Evolutionary conservation across 2,797 vertebrate species (phyloP), one percentile per base, ranked within the genome.

Genomic region (Botia almorhae): DNA sequence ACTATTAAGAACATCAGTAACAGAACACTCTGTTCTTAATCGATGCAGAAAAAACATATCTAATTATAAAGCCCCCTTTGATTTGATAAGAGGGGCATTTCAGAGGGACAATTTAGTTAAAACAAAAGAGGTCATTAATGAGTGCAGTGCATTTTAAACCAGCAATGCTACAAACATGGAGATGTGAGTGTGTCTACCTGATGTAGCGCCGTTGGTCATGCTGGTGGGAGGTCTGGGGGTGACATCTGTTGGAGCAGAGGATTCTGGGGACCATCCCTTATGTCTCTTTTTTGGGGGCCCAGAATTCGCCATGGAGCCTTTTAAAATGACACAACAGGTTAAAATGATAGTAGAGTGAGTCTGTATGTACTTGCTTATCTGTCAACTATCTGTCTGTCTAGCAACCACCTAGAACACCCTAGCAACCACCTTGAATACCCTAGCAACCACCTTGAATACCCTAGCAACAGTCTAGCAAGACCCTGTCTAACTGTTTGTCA

Each of bases 241-340:
- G 2, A 91, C 70, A 26, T 95, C 91, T n/a, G 84, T 85, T 80
- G 90, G 90, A 4, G 93, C 92, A 8, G 95, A 93, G 2, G 95
- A 96, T 76, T 98, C 97, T 39, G 98, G 97, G 2, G 98, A 98
- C 98, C 98, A 99, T 33, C 98, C 97, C 87, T 96, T 99, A 90
- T 99, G 98, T 46, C 98, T 96, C 87, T 99, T 99, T 90, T 99
- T 99, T 0, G 98, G 98, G 72, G 98, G 98, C 7, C 96, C 98
- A 8, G 96, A 90, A 90, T 96, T 97, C 80, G 94, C 87, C 88
- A 95, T 93, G 56, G 94, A 88, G 46, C 94, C 97, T 98, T 69
- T 5, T 74, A 63, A 65, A 65, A 80, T 39, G 16, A 7, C 60
- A 36, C 17, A 36, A 17, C 1, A 29, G 13, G 33, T 65, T 33